Evolutionary conservation across 1,140 invertebrate species (phyloP).

Genomic region (Drosophila mauritiana): DNA sequence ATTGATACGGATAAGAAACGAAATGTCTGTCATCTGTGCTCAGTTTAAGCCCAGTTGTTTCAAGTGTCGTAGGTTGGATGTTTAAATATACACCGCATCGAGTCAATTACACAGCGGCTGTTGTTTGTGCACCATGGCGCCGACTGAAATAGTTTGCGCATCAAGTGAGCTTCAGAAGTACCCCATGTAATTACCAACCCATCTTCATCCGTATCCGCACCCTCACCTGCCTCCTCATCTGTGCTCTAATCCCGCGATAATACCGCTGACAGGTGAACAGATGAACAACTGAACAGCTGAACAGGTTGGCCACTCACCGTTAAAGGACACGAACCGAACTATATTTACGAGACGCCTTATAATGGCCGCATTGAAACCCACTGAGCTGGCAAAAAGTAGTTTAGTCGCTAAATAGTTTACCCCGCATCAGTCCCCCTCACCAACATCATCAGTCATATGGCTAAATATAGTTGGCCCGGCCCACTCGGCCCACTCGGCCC

Average conservation of each 20-base stretch:
- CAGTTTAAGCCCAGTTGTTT: not conserved
- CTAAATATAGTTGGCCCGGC: constrained; percentile 65
- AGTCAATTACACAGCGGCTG: constrained; percentile 30
- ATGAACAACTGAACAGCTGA: constrained; percentile 1
- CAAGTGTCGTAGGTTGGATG: not conserved
- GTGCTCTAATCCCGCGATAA: not conserved
- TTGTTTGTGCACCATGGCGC: constrained; percentile 32
- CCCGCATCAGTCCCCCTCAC: not conserved
- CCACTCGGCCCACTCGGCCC: not conserved
- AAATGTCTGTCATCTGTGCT: no score
- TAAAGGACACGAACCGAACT: constrained; percentile 38
- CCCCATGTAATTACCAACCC: constrained; percentile 41
- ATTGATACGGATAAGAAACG: no score
- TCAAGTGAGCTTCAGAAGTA: constrained; percentile 40
- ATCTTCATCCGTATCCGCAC: constrained; percentile 5
- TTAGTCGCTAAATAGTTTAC: constrained; percentile 65
- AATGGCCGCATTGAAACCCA: constrained; percentile 68
- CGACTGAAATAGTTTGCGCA: constrained; percentile 42
- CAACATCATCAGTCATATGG: constrained; percentile 2
- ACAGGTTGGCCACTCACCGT: constrained; percentile 44
- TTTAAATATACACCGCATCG: constrained; percentile 13
- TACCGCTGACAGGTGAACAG: constrained; percentile 20
- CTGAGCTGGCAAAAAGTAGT: constrained; percentile 79
- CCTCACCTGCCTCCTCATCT: not conserved
- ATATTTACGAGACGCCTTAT: constrained; percentile 59